These are phyloP conservation scores for Saimiri boliviensis DNA, from an alignment of 2,113 vertebrate species.

Conservation along the genomic window DNA sequence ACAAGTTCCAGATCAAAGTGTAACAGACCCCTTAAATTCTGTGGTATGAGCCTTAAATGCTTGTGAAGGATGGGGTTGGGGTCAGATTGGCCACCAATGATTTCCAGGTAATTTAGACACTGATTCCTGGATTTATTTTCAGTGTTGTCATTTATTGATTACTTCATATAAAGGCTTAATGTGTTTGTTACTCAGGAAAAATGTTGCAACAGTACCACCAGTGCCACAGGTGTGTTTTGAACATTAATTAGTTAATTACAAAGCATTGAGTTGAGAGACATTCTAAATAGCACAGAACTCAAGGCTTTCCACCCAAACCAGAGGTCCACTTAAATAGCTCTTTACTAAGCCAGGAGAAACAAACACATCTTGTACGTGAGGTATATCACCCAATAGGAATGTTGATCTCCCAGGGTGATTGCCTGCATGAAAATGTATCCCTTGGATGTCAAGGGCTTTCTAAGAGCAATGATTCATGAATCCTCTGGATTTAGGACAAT, in stretches of 20 bases:
- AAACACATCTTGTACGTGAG: background rate
- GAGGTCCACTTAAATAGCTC: slow-evolving; percentile 16
- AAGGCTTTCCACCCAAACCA: slow-evolving; percentile 34
- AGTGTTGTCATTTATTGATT: slow-evolving; percentile 42
- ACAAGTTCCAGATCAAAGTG: background rate
- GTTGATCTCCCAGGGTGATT: background rate
- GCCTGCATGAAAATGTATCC: background rate
- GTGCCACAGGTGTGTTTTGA: slow-evolving; percentile 32
- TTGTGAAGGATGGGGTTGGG: background rate
- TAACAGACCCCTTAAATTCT: background rate
- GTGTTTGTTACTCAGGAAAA: slow-evolving; percentile 45
- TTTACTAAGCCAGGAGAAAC: slow-evolving; percentile 38
- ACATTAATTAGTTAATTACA: slow-evolving; percentile 62
- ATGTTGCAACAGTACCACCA: slow-evolving; percentile 37
- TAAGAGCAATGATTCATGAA: slow-evolving; percentile 48
- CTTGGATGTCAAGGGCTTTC: slow-evolving; percentile 8
- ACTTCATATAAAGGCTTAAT: slow-evolving; percentile 50
- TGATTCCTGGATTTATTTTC: slow-evolving; percentile 39
- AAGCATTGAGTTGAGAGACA: slow-evolving; percentile 6
- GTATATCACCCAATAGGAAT: background rate
- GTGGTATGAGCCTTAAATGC: background rate
- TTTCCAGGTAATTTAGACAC: background rate
- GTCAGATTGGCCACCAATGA: background rate
- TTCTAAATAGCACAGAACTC: background rate
- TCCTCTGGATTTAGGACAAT: background rate